phyloP scores from a whole-genome alignment of 2,113 vertebrate species.

The Thalassoma bifasciatum region DNA sequence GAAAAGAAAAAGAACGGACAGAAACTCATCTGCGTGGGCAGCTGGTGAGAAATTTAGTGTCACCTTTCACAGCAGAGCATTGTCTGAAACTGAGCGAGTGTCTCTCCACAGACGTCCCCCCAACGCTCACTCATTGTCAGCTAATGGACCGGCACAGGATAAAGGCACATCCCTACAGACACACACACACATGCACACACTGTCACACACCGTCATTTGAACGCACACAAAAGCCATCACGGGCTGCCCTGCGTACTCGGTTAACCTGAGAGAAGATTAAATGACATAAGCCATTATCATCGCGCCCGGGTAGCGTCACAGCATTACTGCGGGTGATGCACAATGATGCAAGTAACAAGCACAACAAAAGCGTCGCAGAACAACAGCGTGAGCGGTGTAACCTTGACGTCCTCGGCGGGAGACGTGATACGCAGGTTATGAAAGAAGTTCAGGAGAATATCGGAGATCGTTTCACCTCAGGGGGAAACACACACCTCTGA shows the following conservation, averaged over 20 bases:
- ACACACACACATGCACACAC: slow-evolving; percentile 28
- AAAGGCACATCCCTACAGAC: slow-evolving; percentile 3
- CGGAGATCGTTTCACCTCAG: neutral
- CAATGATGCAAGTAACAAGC: neutral
- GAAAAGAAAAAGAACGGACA: neutral
- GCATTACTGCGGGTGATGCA: slow-evolving; percentile 8
- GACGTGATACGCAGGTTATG: neutral
- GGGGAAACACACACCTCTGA: slow-evolving; percentile 24
- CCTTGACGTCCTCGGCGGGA: no score
- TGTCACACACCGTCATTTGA: no score
- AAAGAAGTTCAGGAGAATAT: no score
- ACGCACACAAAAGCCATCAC: slow-evolving; percentile 11
- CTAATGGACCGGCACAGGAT: slow-evolving; percentile 42
- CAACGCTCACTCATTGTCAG: slow-evolving; percentile 34
- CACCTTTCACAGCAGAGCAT: slow-evolving; percentile 16
- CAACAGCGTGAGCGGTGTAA: neutral
- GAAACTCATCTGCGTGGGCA: neutral
- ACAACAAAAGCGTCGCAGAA: neutral
- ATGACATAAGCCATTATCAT: slow-evolving; percentile 39
- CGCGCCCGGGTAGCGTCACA: neutral
- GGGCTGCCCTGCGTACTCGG: neutral
- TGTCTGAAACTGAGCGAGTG: slow-evolving; percentile 16
- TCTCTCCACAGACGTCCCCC: slow-evolving; percentile 6
- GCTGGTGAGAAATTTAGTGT: neutral
- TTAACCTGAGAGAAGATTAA: slow-evolving; percentile 32